These are phyloP conservation scores for Brachynemurus nebulosus DNA, from an alignment of 2,888 invertebrate species.

Conservation along the genomic window DNA sequence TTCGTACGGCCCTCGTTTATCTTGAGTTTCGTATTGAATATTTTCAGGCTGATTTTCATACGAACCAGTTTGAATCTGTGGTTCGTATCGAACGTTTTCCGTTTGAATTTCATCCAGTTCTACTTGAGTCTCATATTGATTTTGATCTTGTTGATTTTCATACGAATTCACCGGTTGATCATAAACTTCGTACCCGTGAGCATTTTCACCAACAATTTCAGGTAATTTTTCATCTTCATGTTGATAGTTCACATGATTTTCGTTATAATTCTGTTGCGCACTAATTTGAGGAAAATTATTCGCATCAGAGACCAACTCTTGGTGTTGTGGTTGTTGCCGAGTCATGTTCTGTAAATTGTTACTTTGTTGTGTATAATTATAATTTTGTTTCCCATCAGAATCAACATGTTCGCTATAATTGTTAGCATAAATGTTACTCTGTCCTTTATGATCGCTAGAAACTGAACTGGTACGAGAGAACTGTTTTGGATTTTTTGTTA, in stretches of 20 bases:
- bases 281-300: too few relatives aligned
- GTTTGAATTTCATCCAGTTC: not conserved
- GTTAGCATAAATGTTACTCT: too few relatives aligned
- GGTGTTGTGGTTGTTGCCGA: too few relatives aligned
- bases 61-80: conserved; percentile 9
- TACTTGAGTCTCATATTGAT: not conserved
- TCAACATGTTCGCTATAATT: too few relatives aligned
- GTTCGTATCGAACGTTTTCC: not conserved
- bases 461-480: too few relatives aligned
- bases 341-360: too few relatives aligned
- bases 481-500: too few relatives aligned
- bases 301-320: too few relatives aligned
- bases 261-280: not conserved
- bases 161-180: not conserved
- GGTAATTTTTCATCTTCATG: not conserved
- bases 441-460: too few relatives aligned
- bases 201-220: not conserved
- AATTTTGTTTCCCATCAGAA: too few relatives aligned
- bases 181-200: not conserved
- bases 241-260: not conserved
- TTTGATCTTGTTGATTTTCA: not conserved
- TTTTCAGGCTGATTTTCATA: conserved; percentile 6
- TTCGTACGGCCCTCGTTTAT: too few relatives aligned
- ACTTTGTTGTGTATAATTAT: too few relatives aligned
- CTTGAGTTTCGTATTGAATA: conserved; percentile 2